These are phyloP conservation scores for Lasioglossum morio DNA, from an alignment of 2,888 invertebrate species.

Conservation along the genomic window DNA sequence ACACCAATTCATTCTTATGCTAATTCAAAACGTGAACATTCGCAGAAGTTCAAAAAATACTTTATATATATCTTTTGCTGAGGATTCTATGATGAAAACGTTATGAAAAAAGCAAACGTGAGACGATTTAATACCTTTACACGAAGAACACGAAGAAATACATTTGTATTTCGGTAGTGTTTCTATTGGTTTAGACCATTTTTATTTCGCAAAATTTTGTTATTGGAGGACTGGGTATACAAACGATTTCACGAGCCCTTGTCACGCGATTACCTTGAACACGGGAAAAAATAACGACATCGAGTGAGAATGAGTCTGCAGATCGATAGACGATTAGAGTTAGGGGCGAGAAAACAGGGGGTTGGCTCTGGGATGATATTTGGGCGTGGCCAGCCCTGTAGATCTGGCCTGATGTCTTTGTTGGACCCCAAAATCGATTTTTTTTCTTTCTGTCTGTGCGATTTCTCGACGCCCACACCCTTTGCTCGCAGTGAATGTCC, in stretches of 20 bases:
- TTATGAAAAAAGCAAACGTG: no score
- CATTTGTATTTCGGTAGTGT: neutral
- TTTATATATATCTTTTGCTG: no score
- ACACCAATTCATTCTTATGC: neutral
- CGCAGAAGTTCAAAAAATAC: no score
- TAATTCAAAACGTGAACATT: neutral
- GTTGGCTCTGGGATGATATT: slow-evolving; percentile 35
- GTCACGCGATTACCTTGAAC: slow-evolving; percentile 8
- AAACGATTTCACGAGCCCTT: neutral
- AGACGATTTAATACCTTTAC: no score
- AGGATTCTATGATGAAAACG: no score
- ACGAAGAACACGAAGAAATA: no score
- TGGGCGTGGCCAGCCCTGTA: slow-evolving; percentile 55
- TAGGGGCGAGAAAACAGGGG: slow-evolving; percentile 29
- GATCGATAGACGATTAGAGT: slow-evolving; percentile 66
- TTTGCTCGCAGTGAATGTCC: slow-evolving; percentile 22
- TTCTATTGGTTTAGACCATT: neutral
- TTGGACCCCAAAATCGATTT: neutral
- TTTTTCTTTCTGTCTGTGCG: slow-evolving; percentile 20
- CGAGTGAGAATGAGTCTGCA: slow-evolving; percentile 38
- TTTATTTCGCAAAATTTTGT: neutral
- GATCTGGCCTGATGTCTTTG: slow-evolving; percentile 41
- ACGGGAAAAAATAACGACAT: neutral
- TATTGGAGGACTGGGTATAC: neutral
- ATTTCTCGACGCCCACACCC: slow-evolving; percentile 12